Conservation (phyloP, 2,113 vertebrate species). For the Psilopsiagon aymara region DNA sequence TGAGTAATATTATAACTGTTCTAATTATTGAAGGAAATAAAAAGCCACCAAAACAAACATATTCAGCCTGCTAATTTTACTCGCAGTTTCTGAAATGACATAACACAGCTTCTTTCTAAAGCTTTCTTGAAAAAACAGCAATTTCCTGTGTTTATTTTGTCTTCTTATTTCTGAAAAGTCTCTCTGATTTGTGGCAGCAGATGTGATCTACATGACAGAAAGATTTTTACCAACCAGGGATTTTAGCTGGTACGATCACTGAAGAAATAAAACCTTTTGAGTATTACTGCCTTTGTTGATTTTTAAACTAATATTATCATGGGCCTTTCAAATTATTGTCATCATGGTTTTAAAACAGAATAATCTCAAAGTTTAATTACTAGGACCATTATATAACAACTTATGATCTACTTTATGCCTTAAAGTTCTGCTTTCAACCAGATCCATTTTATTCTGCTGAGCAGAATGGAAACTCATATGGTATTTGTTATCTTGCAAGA, state of each 20-base stretch:
- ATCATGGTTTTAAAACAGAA: neutral
- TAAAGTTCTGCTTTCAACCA: neutral
- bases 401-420: neutral
- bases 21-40: conserved; percentile 60
- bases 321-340: neutral
- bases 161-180: conserved; percentile 46
- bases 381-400: neutral
- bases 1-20: neutral
- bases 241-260: neutral
- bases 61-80: conserved; percentile 24
- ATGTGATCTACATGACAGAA: neutral
- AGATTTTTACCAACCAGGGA: neutral
- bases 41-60: conserved; percentile 64
- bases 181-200: conserved; percentile 44
- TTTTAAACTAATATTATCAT: neutral
- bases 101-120: conserved; percentile 59
- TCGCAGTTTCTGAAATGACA: conserved; percentile 45
- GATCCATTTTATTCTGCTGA: neutral
- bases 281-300: neutral
- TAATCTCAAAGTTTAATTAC: neutral
- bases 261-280: neutral
- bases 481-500: conserved; percentile 5
- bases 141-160: conserved; percentile 79
- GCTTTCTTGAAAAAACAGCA: conserved; percentile 71
- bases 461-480: conserved; percentile 19